Evolutionary conservation across 2,888 invertebrate genomes (phyloP), one percentile per base, ranked within the genome.

Genomic region (Tethea ocularis): DNA sequence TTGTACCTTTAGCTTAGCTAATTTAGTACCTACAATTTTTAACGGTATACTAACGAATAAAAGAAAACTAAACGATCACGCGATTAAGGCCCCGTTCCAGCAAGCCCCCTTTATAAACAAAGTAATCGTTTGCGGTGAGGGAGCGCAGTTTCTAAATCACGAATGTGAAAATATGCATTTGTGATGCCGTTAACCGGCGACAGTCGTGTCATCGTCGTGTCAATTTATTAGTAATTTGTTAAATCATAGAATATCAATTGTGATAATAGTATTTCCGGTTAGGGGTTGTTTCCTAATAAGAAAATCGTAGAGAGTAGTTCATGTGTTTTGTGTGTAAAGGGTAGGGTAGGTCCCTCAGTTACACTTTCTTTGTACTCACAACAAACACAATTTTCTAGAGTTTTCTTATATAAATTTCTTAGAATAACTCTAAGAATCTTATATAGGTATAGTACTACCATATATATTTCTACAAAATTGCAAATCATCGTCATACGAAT

Each of bases 101-200:
- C 68, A 67, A 75, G 68, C 59, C 72, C 74, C 74, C 77, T 70
- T 72, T 72, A 84, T 83, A 83, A 85, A 87, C 84, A 83, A 90
- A 89, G 90, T 90, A 89, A 91, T 87, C 83, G 83, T 82, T 88
- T 93, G 91, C 86, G 91, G 92, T 91, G 76, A 83, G 78, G 82
- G 78, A 82, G 80, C 81, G 79, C 73, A 78, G 86, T 89, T 87
- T 87, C 86, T 87, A 86, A 89, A 89, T 89, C 89, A 89, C 87
- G 87, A 89, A 88, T 86, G 83, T 86, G 88, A 86, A 87, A 87
- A 83, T 80, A 75, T 75, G 78, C 78, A 72, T 82, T 83, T 78
- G 77, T 74, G 72, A 77, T 75, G 72, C 80, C 77, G 75, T 77
- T 79, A 77, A 72, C 67, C 58, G 68, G 63, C 59, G 58, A 66